phyloP scores from a whole-genome alignment of 2,797 vertebrate species.

The Propithecus deckenii region DNA sequence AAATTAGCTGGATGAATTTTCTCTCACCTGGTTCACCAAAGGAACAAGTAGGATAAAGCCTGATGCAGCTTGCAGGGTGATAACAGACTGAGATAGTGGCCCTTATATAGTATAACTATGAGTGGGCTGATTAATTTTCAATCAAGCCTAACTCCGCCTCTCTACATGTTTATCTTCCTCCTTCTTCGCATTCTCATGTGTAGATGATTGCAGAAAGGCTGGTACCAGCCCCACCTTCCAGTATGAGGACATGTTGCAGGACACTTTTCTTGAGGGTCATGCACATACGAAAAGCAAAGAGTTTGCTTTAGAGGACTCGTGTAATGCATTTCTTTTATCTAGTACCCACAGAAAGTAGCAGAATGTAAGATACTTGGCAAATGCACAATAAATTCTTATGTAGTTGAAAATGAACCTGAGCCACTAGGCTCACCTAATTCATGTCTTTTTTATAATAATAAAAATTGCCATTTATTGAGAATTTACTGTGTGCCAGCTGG shows the following conservation, averaged over 20 bases:
- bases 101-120: slow-evolving; percentile 68
- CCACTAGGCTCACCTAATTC: background rate
- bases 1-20: slow-evolving; percentile 23
- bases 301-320: background rate
- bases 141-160: slow-evolving; percentile 26
- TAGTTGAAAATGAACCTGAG: slow-evolving; percentile 19
- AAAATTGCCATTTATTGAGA: background rate
- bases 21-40: slow-evolving; percentile 77
- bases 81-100: background rate
- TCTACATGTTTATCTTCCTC: slow-evolving; percentile 66
- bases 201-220: slow-evolving; percentile 51
- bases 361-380: background rate
- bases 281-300: background rate
- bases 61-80: slow-evolving; percentile 74
- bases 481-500: background rate
- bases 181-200: slow-evolving; percentile 66
- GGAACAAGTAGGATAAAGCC: slow-evolving; percentile 74
- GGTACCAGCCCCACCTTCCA: slow-evolving; percentile 22
- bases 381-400: background rate
- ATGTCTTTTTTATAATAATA: background rate
- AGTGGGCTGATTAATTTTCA: slow-evolving; percentile 41
- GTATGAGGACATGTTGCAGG: background rate
- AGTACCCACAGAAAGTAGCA: background rate
- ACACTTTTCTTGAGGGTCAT: background rate
- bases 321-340: background rate